Evolutionary conservation across 2,113 vertebrate genomes (phyloP).

Genomic region (Pedionomus torquatus): DNA sequence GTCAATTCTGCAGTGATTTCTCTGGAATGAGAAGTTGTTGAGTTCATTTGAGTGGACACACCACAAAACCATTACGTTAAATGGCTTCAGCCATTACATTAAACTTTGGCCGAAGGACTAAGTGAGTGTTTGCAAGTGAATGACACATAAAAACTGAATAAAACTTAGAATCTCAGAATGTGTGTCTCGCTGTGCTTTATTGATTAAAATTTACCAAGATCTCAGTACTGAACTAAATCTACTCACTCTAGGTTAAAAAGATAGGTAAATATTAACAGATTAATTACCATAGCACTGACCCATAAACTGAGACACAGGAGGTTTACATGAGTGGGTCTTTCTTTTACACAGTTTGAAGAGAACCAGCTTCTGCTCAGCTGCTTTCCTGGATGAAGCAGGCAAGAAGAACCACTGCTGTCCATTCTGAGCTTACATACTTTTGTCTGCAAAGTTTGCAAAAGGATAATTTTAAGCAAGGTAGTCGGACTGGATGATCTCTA

Average conservation of each 20-base stretch:
- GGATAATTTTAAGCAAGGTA: not conserved
- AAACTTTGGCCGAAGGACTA: not conserved
- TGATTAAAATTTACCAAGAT: not conserved
- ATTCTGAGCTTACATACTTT: not conserved
- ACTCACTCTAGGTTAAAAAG: not conserved
- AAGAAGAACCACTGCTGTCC: not conserved
- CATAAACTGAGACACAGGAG: not conserved
- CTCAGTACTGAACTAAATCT: not conserved
- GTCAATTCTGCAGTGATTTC: not conserved
- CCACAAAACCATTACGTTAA: not conserved
- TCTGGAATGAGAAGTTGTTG: not conserved
- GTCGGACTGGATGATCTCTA: too few relatives aligned
- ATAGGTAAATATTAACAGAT: not conserved
- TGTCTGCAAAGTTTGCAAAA: not conserved
- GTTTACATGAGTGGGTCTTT: not conserved
- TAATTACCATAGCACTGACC: not conserved
- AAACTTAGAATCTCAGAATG: not conserved
- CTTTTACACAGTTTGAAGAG: not conserved
- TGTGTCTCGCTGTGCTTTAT: not conserved
- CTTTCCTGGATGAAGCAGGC: not conserved
- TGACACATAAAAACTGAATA: not conserved
- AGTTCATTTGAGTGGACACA: not conserved
- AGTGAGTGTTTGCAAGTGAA: not conserved
- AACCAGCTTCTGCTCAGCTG: accelerated
- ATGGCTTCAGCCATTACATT: too few relatives aligned